Percentiles rank a stretch among this genome's conserved stretches.
These are phyloP conservation scores for Deilephila elpenor DNA, from an alignment of 2,888 invertebrate species.

Conservation along the genomic window DNA sequence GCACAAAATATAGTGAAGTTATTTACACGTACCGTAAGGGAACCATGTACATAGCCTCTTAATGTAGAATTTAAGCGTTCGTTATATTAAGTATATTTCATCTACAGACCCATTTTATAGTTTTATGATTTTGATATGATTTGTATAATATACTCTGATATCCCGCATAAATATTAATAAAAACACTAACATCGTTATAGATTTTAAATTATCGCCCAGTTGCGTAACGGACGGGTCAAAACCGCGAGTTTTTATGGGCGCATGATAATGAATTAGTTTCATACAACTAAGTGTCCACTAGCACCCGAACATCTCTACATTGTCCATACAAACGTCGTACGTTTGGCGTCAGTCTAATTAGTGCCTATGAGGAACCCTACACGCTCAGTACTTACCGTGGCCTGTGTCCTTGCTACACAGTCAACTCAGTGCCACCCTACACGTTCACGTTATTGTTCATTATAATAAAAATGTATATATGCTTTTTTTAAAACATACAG, in stretches of 20 bases:
- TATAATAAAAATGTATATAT: too few relatives aligned
- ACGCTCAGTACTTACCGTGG: background rate
- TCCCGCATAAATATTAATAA: constrained; percentile 9
- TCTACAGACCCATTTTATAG: constrained; percentile 1
- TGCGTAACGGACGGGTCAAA: background rate
- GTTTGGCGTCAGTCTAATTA: background rate
- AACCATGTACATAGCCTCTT: constrained; percentile 14
- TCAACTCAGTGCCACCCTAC: background rate
- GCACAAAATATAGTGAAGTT: constrained; percentile 6
- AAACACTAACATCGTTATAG: constrained; percentile 15
- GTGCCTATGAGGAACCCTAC: constrained; percentile 14
- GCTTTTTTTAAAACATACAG: too few relatives aligned
- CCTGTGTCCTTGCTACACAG: background rate
- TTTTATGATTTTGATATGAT: constrained; percentile 12
- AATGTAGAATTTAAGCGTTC: background rate
- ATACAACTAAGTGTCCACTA: background rate
- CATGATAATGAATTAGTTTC: background rate
- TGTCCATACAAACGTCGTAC: background rate
- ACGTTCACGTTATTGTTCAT: background rate
- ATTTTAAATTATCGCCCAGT: constrained; percentile 9
- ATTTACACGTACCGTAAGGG: constrained; percentile 6
- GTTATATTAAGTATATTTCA: constrained; percentile 11
- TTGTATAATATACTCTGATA: constrained; percentile 19
- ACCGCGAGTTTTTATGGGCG: background rate
- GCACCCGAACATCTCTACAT: background rate